A percentile compares a stretch with the other conserved stretches of the same genome.
Evolutionary conservation across 2,888 invertebrate genomes (phyloP).

Genomic region (Rhagonycha lutea): DNA sequence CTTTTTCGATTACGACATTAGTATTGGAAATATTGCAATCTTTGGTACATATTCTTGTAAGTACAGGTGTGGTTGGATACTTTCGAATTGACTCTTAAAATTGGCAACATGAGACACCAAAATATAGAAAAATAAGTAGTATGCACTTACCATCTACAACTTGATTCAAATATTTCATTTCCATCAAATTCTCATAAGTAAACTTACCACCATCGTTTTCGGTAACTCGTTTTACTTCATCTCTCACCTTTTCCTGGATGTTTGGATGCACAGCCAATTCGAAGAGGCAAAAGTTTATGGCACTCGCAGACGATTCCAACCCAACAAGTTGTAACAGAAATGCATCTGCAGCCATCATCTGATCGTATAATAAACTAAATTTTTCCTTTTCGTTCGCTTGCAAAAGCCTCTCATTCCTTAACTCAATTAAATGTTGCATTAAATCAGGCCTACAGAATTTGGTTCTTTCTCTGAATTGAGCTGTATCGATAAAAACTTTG

Average conservation of each 20-base stretch:
- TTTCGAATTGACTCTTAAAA: neutral
- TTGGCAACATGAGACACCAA: neutral
- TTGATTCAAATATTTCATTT: neutral
- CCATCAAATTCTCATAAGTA: neutral
- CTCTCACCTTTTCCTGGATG: neutral
- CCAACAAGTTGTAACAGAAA: neutral
- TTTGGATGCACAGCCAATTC: neutral
- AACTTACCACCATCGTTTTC: neutral
- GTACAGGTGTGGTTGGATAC: neutral
- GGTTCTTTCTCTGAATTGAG: neutral
- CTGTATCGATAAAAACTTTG: neutral
- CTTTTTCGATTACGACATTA: slow-evolving; percentile 36
- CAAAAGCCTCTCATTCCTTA: neutral
- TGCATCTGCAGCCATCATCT: neutral
- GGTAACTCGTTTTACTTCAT: neutral
- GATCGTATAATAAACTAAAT: neutral
- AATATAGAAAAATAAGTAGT: neutral
- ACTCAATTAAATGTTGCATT: neutral
- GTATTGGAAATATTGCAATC: neutral
- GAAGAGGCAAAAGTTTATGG: neutral
- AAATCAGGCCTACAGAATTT: neutral
- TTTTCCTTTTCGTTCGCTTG: neutral
- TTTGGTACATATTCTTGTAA: neutral
- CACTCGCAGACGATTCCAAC: neutral
- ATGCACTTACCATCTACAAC: neutral